phyloP scores from a whole-genome alignment of 2,113 vertebrate species.

The Archocentrus centrarchus region DNA sequence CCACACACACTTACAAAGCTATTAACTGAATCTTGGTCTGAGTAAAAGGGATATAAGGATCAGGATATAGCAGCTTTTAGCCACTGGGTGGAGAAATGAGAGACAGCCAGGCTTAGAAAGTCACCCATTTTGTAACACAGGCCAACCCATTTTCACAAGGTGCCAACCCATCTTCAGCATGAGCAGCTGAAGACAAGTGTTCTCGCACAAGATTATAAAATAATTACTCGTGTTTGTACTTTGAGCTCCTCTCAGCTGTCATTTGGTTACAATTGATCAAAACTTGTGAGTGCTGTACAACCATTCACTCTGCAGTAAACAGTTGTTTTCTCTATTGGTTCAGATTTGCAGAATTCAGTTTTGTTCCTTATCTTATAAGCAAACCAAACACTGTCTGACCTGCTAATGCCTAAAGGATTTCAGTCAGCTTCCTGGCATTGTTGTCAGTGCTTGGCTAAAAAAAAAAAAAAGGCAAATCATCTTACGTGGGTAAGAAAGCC shows the following conservation, averaged over 20 bases:
- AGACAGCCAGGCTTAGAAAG: neutral
- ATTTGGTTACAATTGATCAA: neutral
- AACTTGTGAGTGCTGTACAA: neutral
- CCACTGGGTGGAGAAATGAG: neutral
- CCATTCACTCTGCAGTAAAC: neutral
- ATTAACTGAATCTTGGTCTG: neutral
- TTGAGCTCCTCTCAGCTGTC: neutral
- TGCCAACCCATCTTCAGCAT: neutral
- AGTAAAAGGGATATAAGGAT: neutral
- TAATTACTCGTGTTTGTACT: neutral
- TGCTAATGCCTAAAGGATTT: neutral
- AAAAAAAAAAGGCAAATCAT: neutral
- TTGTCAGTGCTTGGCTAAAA: conserved; percentile 20
- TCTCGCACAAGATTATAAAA: neutral
- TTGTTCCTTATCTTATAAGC: neutral
- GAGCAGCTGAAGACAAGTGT: neutral
- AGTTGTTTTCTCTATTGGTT: neutral
- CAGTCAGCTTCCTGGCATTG: conserved; percentile 21
- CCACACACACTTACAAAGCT: neutral
- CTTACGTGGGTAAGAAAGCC: neutral
- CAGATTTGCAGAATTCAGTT: neutral
- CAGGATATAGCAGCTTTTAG: neutral
- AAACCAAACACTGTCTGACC: neutral
- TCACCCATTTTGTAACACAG: conserved; percentile 38
- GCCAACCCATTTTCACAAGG: neutral